Conservation (phyloP, 2,113 vertebrate species). For the Cyphomyrus discorhynchus region DNA sequence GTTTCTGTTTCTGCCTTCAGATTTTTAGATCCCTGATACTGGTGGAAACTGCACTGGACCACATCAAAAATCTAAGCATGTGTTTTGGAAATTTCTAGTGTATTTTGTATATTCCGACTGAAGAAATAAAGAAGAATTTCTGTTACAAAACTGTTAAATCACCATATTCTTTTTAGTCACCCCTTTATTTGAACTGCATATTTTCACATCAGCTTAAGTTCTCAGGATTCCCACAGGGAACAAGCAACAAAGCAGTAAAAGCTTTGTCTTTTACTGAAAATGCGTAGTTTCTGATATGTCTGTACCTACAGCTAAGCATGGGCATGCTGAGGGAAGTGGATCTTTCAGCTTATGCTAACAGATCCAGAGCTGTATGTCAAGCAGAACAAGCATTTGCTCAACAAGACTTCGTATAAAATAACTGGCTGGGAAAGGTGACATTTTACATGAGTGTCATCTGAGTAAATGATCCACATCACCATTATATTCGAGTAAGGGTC, state of each 20-base stretch:
- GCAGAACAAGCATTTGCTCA: neutral
- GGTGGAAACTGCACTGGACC: neutral
- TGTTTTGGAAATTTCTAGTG: neutral
- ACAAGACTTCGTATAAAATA: neutral
- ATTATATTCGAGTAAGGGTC: neutral
- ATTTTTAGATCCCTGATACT: neutral
- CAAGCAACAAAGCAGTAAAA: neutral
- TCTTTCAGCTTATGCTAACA: neutral
- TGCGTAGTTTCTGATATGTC: neutral
- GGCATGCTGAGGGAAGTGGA: neutral
- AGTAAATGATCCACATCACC: neutral
- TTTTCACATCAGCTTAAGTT: neutral
- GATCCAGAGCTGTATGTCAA: neutral
- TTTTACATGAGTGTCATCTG: neutral
- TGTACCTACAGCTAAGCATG: neutral
- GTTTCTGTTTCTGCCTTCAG: neutral
- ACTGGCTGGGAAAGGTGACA: neutral
- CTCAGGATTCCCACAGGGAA: neutral
- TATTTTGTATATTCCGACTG: neutral
- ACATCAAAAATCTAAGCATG: neutral
- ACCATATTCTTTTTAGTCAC: neutral
- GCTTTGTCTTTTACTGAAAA: neutral
- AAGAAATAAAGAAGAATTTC: neutral
- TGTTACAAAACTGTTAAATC: neutral
- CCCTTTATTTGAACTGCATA: neutral